Conservation (phyloP, 2,113 vertebrate genomes). For the Hemicordylus capensis region DNA sequence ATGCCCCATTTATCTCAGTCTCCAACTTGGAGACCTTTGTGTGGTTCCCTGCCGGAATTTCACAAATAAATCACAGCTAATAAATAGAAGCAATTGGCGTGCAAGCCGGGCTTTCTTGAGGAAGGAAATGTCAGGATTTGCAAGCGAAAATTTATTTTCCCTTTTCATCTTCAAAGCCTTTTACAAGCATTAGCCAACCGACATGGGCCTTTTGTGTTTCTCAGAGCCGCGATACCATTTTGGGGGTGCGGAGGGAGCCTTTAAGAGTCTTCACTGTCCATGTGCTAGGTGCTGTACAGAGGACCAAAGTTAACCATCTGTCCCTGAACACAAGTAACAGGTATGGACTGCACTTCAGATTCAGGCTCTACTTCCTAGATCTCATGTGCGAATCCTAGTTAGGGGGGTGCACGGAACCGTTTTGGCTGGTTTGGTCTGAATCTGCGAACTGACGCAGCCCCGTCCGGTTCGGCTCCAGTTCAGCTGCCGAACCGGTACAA, state of each 20-base stretch:
- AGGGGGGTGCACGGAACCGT: too few species aligned
- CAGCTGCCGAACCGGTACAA: too few species aligned
- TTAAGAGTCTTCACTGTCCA: background rate
- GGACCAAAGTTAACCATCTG: background rate
- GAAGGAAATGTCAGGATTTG: conserved; percentile 19
- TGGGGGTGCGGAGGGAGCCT: background rate
- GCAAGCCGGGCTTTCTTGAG: background rate
- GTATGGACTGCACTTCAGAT: too few species aligned
- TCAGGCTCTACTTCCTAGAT: too few species aligned
- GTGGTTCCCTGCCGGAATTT: background rate
- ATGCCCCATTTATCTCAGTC: conserved; percentile 7
- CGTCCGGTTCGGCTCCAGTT: too few species aligned
- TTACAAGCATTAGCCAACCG: conserved; percentile 3
- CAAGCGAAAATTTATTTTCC: conserved; percentile 30
- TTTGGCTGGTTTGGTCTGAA: too few species aligned
- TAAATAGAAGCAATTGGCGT: conserved; percentile 7
- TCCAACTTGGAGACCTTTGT: conserved; percentile 2
- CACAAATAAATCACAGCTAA: conserved; percentile 12
- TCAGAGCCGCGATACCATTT: background rate
- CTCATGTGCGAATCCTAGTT: too few species aligned
- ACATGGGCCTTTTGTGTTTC: background rate
- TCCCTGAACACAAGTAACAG: too few species aligned
- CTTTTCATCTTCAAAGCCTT: conserved; percentile 26
- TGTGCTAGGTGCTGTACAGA: background rate
- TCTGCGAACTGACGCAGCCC: too few species aligned